phyloP scores from a whole-genome alignment of 2,888 invertebrate genomes.

The Mesopsocus fuscifrons region DNA sequence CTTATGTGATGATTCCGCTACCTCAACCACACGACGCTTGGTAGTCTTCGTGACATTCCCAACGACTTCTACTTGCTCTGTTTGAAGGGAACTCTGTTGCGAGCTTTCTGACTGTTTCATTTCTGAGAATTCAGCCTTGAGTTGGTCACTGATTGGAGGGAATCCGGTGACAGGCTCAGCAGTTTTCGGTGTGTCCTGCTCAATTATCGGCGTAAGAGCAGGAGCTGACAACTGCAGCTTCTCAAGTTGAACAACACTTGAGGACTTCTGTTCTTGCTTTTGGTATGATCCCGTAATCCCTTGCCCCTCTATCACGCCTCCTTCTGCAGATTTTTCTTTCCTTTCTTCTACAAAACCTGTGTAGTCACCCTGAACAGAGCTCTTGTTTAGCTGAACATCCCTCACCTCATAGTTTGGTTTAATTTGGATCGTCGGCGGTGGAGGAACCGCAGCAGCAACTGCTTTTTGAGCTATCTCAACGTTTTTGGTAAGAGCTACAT shows the following conservation, averaged over 20 bases:
- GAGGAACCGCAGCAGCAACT: too few relatives aligned
- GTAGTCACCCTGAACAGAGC: background rate
- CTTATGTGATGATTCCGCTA: constrained; percentile 7
- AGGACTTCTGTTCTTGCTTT: background rate
- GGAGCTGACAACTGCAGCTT: constrained; percentile 17
- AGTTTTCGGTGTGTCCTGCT: constrained; percentile 26
- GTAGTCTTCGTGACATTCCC: constrained; percentile 7
- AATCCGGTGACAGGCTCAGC: constrained; percentile 24
- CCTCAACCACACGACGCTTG: constrained; percentile 7
- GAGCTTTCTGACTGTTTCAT: constrained; percentile 4
- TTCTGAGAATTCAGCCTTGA: constrained; percentile 21
- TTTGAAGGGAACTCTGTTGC: background rate
- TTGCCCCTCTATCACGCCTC: background rate
- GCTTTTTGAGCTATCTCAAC: background rate
- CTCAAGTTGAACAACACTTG: background rate
- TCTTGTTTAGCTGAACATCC: background rate
- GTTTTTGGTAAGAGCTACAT: constrained; percentile 3
- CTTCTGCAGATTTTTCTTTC: background rate
- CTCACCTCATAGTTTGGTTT: constrained; percentile 7
- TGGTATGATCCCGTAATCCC: constrained; percentile 5
- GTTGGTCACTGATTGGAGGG: constrained; percentile 26
- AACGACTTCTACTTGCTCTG: background rate
- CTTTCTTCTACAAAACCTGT: constrained; percentile 4
- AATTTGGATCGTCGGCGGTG: background rate
- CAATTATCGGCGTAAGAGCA: constrained; percentile 19